Conservation (phyloP, 1,140 invertebrate genomes). For the Drosophila arizonae region DNA sequence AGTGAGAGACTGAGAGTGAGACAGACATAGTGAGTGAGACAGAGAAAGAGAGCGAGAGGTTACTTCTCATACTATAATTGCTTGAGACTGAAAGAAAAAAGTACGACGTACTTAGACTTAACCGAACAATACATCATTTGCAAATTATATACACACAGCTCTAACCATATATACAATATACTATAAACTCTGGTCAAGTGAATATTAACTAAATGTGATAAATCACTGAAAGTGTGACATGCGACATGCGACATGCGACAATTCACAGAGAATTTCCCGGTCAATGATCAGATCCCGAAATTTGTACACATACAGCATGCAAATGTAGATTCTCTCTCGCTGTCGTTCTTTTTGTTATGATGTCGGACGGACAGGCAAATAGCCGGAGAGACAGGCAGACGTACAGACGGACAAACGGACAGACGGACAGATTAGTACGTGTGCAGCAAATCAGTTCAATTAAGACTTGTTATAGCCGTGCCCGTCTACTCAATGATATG, state of each 20-base stretch:
- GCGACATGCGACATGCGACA: slow-evolving; percentile 24
- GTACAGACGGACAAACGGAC: too few relatives aligned
- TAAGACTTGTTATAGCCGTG: slow-evolving; percentile 56
- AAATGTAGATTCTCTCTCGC: slow-evolving; percentile 3
- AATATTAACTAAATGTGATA: slow-evolving; percentile 37
- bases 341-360: slow-evolving; percentile 5
- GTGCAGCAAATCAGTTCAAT: slow-evolving; percentile 65
- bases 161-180: not conserved
- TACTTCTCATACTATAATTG: not conserved
- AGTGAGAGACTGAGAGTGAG: not conserved
- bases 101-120: not conserved
- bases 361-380: not conserved
- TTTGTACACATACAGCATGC: not conserved
- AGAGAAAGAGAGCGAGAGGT: not conserved
- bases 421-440: slow-evolving; percentile 37
- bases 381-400: slow-evolving; percentile 1
- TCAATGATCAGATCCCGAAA: slow-evolving; percentile 41
- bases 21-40: not conserved
- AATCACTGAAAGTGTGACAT: slow-evolving; percentile 30
- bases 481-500: slow-evolving; percentile 4
- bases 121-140: not conserved
- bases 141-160: not conserved
- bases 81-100: slow-evolving; percentile 3
- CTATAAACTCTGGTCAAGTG: slow-evolving; percentile 15
- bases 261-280: slow-evolving; percentile 33